Evolutionary conservation across 2,888 invertebrate species (phyloP).

Genomic region (Tachina lurida): DNA sequence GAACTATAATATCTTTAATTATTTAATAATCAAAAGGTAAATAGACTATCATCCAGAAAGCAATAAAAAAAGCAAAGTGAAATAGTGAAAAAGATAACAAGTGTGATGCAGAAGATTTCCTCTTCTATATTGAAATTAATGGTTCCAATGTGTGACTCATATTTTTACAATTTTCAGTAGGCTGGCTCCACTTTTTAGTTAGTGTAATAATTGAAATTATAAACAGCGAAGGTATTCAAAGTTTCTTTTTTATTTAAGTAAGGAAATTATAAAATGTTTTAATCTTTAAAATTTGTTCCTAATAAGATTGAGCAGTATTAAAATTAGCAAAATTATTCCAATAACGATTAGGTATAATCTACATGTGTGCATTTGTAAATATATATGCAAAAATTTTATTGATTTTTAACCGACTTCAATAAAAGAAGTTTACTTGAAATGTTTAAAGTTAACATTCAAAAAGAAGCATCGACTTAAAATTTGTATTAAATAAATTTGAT

Average conservation of each 20-base stretch:
- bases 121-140: neutral
- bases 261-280: too few species aligned
- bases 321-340: too few species aligned
- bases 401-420: too few species aligned
- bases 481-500: too few species aligned
- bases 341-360: too few species aligned
- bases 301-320: too few species aligned
- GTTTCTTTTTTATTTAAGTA: neutral
- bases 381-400: too few species aligned
- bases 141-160: slow-evolving; percentile 56
- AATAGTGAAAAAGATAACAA: neutral
- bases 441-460: too few species aligned
- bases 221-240: slow-evolving; percentile 14
- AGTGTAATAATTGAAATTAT: neutral
- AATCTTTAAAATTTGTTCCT: too few species aligned
- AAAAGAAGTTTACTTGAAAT: too few species aligned
- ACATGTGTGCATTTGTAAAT: too few species aligned
- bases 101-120: slow-evolving; percentile 22
- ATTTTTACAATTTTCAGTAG: slow-evolving; percentile 12
- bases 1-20: neutral
- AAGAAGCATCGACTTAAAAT: too few species aligned
- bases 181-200: slow-evolving; percentile 18
- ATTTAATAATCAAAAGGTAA: slow-evolving; percentile 41
- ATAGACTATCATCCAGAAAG: neutral
- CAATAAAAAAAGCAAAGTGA: neutral